These are phyloP conservation scores for Limnodromus scolopaceus DNA, from an alignment of 2,797 vertebrate species.

Conservation along the genomic window DNA sequence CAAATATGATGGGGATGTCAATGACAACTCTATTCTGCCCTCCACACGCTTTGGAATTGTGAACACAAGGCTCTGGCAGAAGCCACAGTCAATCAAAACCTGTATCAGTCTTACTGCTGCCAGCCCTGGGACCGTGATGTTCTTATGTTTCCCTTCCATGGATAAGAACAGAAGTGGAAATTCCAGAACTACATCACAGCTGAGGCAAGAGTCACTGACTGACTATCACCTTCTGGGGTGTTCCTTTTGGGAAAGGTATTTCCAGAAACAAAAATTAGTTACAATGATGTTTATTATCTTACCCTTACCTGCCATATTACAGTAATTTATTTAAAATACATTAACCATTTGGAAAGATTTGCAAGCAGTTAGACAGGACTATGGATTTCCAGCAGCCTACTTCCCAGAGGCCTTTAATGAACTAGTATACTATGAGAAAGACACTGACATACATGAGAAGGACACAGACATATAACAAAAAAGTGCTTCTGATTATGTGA, in stretches of 20 bases:
- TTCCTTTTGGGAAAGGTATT: background rate
- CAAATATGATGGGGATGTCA: background rate
- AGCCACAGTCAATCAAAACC: background rate
- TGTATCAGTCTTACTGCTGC: accelerated
- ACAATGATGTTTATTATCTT: background rate
- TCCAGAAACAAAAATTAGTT: background rate
- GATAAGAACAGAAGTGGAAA: background rate
- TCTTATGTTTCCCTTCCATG: background rate
- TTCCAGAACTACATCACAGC: background rate
- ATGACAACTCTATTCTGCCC: constrained; percentile 36
- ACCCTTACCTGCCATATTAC: background rate
- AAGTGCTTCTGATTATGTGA: background rate
- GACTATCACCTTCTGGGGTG: background rate
- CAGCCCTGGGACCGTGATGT: background rate
- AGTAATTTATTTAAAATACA: background rate
- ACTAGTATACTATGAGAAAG: background rate
- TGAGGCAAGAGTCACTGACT: background rate
- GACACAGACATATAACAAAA: background rate
- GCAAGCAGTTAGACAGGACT: background rate
- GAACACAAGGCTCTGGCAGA: background rate
- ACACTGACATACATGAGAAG: background rate
- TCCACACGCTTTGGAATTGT: background rate
- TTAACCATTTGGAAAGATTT: background rate
- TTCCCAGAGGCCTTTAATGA: background rate
- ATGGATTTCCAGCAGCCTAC: background rate